These are phyloP conservation scores for Drosophila lini DNA, from an alignment of 1,140 invertebrate genomes.

Conservation along the genomic window DNA sequence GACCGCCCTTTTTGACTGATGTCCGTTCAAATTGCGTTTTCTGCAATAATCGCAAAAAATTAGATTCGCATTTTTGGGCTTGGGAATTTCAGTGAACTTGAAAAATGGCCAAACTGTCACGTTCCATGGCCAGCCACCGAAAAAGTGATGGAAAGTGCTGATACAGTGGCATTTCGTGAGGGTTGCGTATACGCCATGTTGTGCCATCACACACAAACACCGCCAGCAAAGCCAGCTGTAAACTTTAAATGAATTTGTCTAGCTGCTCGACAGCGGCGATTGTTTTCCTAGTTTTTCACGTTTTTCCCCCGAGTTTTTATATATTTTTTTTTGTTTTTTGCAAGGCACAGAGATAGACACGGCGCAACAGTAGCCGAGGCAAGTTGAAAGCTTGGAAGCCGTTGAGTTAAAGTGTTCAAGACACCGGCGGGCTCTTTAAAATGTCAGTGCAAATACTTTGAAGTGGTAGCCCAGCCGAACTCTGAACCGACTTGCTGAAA, in stretches of 20 bases:
- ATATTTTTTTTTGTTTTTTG: slow-evolving; percentile 17
- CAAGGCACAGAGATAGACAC: slow-evolving; percentile 19
- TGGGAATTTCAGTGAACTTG: slow-evolving; percentile 42
- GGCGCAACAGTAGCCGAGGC: slow-evolving; percentile 26
- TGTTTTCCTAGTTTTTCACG: slow-evolving; percentile 20
- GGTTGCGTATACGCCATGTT: slow-evolving; percentile 65
- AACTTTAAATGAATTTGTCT: slow-evolving; percentile 70
- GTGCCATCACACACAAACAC: slow-evolving; percentile 18
- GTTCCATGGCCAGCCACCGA: slow-evolving; percentile 50
- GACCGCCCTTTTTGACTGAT: slow-evolving; percentile 45
- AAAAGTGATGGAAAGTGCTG: slow-evolving; percentile 56
- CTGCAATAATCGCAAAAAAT: slow-evolving; percentile 72
- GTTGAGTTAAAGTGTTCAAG: slow-evolving; percentile 25
- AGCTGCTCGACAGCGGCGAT: slow-evolving; percentile 10
- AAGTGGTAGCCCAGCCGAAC: slow-evolving; percentile 3
- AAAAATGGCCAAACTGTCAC: slow-evolving; percentile 74
- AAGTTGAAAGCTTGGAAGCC: slow-evolving; percentile 5
- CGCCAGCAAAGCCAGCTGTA: slow-evolving; percentile 19
- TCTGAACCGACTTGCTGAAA: slow-evolving; percentile 12
- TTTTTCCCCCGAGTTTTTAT: slow-evolving; percentile 13
- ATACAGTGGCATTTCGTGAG: slow-evolving; percentile 45
- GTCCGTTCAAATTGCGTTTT: slow-evolving; percentile 61
- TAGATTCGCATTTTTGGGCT: slow-evolving; percentile 53
- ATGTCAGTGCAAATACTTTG: slow-evolving; percentile 17
- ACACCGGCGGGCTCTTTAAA: slow-evolving; percentile 22